A percentile compares a stretch with the other conserved stretches of the same genome.
Evolutionary conservation across 2,888 invertebrate species (phyloP).

Genomic region (Pteria penguin): DNA sequence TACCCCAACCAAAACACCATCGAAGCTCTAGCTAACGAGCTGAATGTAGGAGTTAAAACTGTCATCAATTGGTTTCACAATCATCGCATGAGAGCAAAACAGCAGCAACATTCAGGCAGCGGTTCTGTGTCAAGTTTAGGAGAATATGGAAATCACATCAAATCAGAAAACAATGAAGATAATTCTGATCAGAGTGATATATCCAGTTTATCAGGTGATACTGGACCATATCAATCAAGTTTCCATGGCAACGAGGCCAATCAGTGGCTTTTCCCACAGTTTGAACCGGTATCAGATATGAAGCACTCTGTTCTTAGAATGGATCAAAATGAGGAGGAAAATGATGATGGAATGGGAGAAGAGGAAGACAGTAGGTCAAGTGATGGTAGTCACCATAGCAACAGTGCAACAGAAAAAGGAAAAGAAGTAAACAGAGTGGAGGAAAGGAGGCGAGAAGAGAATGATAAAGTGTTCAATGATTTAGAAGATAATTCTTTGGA

Average conservation of each 20-base stretch:
- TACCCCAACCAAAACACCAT: conserved; percentile 98
- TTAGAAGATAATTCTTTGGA: conserved; percentile 51
- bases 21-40: conserved; percentile 94
- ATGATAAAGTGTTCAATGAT: conserved; percentile 41
- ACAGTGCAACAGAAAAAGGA: conserved; percentile 30
- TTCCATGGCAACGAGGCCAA: conserved; percentile 55
- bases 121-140: conserved; percentile 34
- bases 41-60: conserved; percentile 94
- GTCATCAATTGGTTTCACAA: conserved; percentile 99
- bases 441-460: conserved; percentile 33
- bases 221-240: conserved; percentile 55
- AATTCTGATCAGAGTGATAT: conserved; percentile 74
- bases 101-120: conserved; percentile 72
- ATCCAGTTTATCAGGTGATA: conserved; percentile 67
- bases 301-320: conserved; percentile 30
- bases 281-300: conserved; percentile 67
- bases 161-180: conserved; percentile 70
- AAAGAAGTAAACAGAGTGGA: conserved; percentile 47
- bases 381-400: conserved; percentile 25
- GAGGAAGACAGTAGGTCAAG: conserved; percentile 24
- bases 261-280: conserved; percentile 79
- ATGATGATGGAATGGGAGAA: conserved; percentile 44
- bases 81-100: conserved; percentile 97
- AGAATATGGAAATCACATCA: conserved; percentile 47
- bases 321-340: conserved; percentile 45